phyloP scores from a whole-genome alignment of 1,140 invertebrate species.

The Drosophila nasuta region DNA sequence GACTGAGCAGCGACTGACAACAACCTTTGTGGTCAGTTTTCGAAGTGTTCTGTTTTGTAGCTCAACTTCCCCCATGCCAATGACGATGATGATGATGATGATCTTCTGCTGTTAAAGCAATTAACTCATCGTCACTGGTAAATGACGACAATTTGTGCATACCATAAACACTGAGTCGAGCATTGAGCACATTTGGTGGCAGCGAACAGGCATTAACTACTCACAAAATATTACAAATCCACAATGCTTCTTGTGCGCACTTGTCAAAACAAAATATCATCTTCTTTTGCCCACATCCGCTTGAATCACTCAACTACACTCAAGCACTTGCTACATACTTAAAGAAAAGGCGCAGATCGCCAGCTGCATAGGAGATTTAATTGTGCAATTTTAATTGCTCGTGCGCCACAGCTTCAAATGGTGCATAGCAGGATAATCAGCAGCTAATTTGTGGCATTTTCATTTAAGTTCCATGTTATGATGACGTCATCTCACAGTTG shows the following conservation, averaged over 20 bases:
- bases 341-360: too few relatives aligned
- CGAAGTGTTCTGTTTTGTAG: conserved; percentile 24
- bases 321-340: too few relatives aligned
- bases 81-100: neutral
- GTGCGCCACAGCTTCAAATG: too few relatives aligned
- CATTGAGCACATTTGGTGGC: neutral
- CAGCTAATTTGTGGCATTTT: too few relatives aligned
- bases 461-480: too few relatives aligned
- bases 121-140: conserved; percentile 78
- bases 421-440: too few relatives aligned
- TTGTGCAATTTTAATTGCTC: too few relatives aligned
- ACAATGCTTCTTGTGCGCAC: conserved; percentile 55
- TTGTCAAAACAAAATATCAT: conserved; percentile 70
- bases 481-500: too few relatives aligned
- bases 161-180: conserved; percentile 45
- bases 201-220: neutral
- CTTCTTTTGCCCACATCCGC: neutral
- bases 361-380: too few relatives aligned
- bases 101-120: conserved; percentile 66
- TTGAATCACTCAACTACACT: neutral
- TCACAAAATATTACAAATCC: conserved; percentile 20
- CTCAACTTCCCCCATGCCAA: conserved; percentile 11
- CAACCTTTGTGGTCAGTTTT: conserved; percentile 33
- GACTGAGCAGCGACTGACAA: conserved; percentile 1
- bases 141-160: conserved; percentile 84